Percentiles rank a stretch among this genome's conserved stretches.
phyloP scores from a whole-genome alignment of 2,888 invertebrate species.

The Celastrina argiolus region DNA sequence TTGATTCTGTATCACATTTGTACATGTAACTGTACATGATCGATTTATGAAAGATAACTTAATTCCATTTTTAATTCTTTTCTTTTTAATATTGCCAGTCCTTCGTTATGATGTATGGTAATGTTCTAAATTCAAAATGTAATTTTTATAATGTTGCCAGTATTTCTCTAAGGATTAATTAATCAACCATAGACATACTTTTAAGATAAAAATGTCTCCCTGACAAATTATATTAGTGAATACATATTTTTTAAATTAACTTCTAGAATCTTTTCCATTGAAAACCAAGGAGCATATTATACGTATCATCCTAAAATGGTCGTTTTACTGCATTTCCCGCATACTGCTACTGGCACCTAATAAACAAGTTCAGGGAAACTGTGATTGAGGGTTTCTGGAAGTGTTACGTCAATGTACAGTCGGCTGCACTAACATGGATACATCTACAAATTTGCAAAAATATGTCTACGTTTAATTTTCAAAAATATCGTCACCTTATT shows the following conservation, averaged over 20 bases:
- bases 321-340: not conserved
- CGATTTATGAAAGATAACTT: not conserved
- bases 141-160: no score
- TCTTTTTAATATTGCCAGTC: not conserved
- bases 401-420: conserved; percentile 25
- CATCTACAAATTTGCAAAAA: no score
- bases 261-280: not conserved
- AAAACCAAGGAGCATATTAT: not conserved
- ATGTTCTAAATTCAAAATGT: no score
- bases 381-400: conserved; percentile 27
- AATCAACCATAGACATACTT: no score
- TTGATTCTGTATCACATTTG: conserved; percentile 19
- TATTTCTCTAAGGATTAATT: no score
- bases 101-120: no score
- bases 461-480: no score
- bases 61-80: not conserved
- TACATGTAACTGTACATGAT: not conserved
- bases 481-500: no score
- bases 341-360: not conserved
- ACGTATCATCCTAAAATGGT: not conserved
- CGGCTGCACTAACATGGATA: no score
- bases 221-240: no score
- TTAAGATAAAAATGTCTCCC: no score
- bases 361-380: conserved; percentile 20
- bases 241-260: no score